Percentiles rank a stretch among this genome's conserved stretches.
phyloP scores from a whole-genome alignment of 2,797 vertebrate genomes.

The Spinus pinus region DNA sequence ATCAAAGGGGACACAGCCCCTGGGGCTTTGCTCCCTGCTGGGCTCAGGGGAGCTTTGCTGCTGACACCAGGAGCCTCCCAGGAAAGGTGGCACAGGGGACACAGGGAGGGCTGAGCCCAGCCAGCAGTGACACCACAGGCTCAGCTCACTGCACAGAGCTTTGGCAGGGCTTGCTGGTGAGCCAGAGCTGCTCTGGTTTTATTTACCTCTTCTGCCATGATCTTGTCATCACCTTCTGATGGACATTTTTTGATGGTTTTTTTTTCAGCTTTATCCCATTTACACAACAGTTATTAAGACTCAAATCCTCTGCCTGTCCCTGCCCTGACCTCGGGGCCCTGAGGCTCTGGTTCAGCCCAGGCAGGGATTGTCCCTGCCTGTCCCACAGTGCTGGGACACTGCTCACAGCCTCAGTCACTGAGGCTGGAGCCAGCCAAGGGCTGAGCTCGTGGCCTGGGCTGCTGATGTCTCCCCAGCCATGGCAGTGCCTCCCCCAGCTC shows the following conservation, averaged over 20 bases:
- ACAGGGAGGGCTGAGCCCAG: not conserved
- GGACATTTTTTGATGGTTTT: not conserved
- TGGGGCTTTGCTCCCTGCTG: fast-evolving
- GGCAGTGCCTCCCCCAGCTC: not conserved
- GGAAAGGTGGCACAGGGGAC: not conserved
- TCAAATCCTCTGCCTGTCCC: not conserved
- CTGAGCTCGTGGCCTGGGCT: not conserved
- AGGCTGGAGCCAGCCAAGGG: not conserved
- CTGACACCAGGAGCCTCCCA: fast-evolving
- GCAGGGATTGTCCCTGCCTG: not conserved
- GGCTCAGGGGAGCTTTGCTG: not conserved
- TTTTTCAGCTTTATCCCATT: not conserved
- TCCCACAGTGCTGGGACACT: not conserved
- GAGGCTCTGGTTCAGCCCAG: not conserved
- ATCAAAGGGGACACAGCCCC: fast-evolving
- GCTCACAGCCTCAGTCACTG: fast-evolving
- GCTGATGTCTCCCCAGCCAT: fast-evolving
- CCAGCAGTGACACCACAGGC: not conserved
- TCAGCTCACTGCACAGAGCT: fast-evolving
- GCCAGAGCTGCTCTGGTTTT: not conserved
- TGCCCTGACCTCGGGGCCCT: not conserved
- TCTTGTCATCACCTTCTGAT: not conserved
- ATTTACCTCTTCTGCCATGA: fast-evolving
- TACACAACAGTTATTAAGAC: not conserved
- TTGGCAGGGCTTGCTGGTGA: not conserved